These are phyloP conservation scores for Grapholita molesta DNA, from an alignment of 1,140 invertebrate species.

Conservation along the genomic window DNA sequence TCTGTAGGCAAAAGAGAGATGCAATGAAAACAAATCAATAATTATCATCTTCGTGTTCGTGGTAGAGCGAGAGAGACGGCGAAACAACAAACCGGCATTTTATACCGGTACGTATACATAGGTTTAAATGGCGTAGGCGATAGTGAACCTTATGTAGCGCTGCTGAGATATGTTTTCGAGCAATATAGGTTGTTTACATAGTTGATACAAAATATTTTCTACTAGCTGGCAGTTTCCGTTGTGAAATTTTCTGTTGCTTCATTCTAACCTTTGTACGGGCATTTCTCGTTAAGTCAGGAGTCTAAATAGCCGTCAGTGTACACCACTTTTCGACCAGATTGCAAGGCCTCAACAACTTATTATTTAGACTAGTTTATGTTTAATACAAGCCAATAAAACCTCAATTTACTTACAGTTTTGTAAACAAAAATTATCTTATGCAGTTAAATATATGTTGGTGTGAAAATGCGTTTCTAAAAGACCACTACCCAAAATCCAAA, in stretches of 20 bases:
- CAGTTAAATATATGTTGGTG: no score
- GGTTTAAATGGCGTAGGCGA: slow-evolving; percentile 20
- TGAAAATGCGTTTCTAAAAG: no score
- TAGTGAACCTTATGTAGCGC: slow-evolving; percentile 39
- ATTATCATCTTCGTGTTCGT: slow-evolving; percentile 60
- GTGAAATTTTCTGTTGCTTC: slow-evolving; percentile 32
- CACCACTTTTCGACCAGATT: no score
- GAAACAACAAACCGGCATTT: slow-evolving; percentile 68
- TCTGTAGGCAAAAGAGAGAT: slow-evolving; percentile 58
- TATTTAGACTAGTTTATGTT: no score
- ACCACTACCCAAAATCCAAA: no score
- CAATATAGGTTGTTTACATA: slow-evolving; percentile 31
- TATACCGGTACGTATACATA: slow-evolving; percentile 51
- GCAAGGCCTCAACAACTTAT: no score
- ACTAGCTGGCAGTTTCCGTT: slow-evolving; percentile 52
- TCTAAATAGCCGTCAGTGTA: neutral
- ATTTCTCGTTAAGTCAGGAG: neutral
- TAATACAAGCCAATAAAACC: no score
- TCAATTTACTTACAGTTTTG: no score
- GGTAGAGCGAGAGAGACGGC: slow-evolving; percentile 61
- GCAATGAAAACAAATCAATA: slow-evolving; percentile 78
- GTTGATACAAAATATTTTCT: slow-evolving; percentile 34
- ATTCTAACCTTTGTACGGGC: neutral
- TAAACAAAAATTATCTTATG: no score
- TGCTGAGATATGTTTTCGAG: slow-evolving; percentile 33